Evolutionary conservation across 2,797 vertebrate genomes (phyloP).

Genomic region (Rhynchotus rufescens): DNA sequence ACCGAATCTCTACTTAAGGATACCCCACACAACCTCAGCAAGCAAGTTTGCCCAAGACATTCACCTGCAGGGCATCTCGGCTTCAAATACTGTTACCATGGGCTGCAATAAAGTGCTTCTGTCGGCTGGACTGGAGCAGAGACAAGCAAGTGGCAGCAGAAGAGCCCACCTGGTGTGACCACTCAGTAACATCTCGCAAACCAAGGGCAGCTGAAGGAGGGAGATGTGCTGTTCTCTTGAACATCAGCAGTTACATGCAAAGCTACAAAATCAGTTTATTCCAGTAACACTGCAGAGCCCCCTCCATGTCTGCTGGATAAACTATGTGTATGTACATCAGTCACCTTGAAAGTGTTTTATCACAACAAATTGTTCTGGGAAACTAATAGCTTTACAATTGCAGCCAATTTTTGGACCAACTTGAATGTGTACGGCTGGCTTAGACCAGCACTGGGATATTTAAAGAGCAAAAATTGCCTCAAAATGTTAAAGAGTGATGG

Average conservation of each 20-base stretch:
- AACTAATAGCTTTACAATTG: not conserved
- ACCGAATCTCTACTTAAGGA: not conserved
- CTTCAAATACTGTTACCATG: not conserved
- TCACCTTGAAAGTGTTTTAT: not conserved
- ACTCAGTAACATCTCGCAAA: not conserved
- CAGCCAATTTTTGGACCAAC: not conserved
- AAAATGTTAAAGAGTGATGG: not conserved
- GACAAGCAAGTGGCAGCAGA: not conserved
- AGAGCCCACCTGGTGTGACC: not conserved
- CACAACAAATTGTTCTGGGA: not conserved
- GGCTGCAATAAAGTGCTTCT: not conserved
- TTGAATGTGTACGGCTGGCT: fast-evolving
- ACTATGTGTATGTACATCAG: not conserved
- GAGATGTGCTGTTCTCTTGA: too few relatives aligned
- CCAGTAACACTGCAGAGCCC: not conserved
- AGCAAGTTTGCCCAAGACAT: not conserved
- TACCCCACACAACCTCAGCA: not conserved
- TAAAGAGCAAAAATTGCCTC: not conserved
- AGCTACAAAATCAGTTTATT: not conserved
- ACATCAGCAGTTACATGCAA: not conserved
- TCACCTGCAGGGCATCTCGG: not conserved
- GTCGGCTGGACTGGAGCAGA: not conserved
- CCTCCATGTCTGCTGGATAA: not conserved
- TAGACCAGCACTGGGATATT: not conserved
- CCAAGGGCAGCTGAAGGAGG: not conserved